phyloP scores from a whole-genome alignment of 2,888 invertebrate species.

The Caenorhabditis sp. region DNA sequence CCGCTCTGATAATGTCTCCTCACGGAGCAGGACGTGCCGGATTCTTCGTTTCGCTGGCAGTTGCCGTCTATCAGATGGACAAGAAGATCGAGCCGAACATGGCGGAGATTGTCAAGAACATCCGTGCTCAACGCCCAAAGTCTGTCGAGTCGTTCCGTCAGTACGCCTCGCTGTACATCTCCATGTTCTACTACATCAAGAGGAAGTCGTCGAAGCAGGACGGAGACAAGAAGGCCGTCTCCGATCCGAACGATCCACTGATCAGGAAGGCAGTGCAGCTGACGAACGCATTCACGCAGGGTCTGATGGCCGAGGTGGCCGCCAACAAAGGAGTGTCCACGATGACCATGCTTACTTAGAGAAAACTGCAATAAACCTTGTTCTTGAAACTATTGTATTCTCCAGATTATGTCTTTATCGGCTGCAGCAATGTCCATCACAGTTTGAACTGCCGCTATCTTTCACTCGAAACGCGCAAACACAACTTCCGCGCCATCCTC shows the following conservation, averaged over 20 bases:
- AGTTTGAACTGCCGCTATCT: no score
- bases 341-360: not conserved
- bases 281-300: conserved; percentile 1
- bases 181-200: conserved; percentile 38
- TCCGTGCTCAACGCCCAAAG: conserved; percentile 30
- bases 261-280: conserved; percentile 7
- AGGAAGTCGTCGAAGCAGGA: not conserved
- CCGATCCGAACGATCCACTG: conserved; percentile 6
- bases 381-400: no score
- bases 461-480: not conserved
- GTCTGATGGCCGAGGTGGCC: conserved; percentile 6
- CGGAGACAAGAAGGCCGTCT: conserved; percentile 4
- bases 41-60: conserved; percentile 21
- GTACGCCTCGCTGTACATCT: conserved; percentile 25
- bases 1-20: conserved; percentile 15
- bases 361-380: no score
- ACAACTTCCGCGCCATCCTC: not conserved
- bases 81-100: conserved; percentile 19
- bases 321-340: not conserved
- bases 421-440: no score
- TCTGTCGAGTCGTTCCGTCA: conserved; percentile 17
- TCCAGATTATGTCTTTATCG: no score
- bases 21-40: conserved; percentile 35
- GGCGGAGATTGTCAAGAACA: conserved; percentile 20
- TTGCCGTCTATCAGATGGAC: conserved; percentile 15